Conservation (phyloP, 2,113 vertebrate genomes). For the Ranitomeya variabilis region DNA sequence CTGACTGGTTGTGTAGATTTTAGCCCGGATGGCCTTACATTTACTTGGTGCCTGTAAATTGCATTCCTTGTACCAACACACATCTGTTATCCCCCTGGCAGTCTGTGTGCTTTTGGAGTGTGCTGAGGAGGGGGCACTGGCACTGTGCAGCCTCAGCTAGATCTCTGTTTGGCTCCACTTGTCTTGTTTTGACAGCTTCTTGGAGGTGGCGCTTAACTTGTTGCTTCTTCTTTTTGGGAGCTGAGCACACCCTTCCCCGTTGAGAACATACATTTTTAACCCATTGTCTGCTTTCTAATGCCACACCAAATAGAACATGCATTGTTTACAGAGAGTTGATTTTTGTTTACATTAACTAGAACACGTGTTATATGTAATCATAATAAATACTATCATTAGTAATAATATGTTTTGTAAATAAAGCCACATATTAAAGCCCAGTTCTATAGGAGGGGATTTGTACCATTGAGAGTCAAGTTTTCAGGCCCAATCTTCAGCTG, state of each 20-base stretch:
- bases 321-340: background rate
- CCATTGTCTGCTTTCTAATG: background rate
- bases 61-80: conserved; percentile 4
- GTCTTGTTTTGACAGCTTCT: conserved; percentile 40
- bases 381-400: too few relatives aligned
- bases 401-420: background rate
- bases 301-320: too few relatives aligned
- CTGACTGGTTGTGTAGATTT: background rate
- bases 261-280: background rate
- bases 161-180: conserved; percentile 25
- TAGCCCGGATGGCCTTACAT: background rate
- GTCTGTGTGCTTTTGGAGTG: background rate
- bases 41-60: background rate
- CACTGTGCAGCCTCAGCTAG: background rate
- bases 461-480: conserved; percentile 21
- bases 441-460: background rate
- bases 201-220: background rate
- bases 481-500: background rate
- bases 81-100: conserved; percentile 40
- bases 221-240: background rate
- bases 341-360: background rate
- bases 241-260: conserved; percentile 1
- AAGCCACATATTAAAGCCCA: background rate
- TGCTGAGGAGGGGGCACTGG: conserved; percentile 12
- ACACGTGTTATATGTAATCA: too few relatives aligned